Conservation (phyloP, 2,888 invertebrate species). For the Parnassius glacialis region DNA sequence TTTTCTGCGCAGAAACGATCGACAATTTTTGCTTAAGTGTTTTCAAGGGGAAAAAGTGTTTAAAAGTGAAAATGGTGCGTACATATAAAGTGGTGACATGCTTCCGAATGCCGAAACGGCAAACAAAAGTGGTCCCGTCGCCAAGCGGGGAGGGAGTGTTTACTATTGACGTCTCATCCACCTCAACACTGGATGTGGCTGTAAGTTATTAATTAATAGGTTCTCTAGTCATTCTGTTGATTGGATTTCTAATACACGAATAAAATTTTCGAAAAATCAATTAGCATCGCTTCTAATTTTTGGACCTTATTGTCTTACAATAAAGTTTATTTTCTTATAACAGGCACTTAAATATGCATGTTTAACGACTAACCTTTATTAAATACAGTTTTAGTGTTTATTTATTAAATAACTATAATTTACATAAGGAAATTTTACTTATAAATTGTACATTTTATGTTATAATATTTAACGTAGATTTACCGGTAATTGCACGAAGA, state of each 20-base stretch:
- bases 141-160: constrained; percentile 57
- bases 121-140: constrained; percentile 61
- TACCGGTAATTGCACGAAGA: too few relatives aligned
- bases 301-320: constrained; percentile 9
- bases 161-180: constrained; percentile 52
- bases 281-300: constrained; percentile 1
- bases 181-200: constrained; percentile 61
- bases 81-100: constrained; percentile 61
- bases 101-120: constrained; percentile 60
- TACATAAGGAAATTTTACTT: too few relatives aligned
- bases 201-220: constrained; percentile 46
- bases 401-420: too few relatives aligned
- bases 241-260: constrained; percentile 9
- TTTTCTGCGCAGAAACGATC: constrained; percentile 25
- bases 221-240: background rate
- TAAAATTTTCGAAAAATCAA: background rate
- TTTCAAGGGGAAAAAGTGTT: constrained; percentile 36
- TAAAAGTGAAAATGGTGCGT: constrained; percentile 55
- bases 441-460: too few relatives aligned
- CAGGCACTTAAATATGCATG: too few relatives aligned
- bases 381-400: background rate
- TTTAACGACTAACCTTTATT: background rate
- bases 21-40: constrained; percentile 4
- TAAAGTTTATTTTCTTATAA: constrained; percentile 9
- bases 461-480: too few relatives aligned